A percentile compares a stretch with the other conserved stretches of the same genome.
phyloP scores from a whole-genome alignment of 2,888 invertebrate species.

The Brachyopa scutellaris region DNA sequence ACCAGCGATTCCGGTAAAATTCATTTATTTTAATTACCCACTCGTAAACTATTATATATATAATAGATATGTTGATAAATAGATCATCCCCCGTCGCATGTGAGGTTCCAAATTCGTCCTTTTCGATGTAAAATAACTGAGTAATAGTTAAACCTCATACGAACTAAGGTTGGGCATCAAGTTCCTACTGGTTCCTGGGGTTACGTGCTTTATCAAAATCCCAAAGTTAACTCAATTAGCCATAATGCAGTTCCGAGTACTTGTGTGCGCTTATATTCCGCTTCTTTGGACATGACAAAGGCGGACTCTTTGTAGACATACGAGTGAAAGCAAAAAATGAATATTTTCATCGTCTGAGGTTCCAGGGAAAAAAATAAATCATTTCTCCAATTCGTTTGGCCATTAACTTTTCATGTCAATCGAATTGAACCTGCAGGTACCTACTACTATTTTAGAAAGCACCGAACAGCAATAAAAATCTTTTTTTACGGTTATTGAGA shows the following conservation, averaged over 20 bases:
- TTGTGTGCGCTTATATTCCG: background rate
- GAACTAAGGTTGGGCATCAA: too few relatives aligned
- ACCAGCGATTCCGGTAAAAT: too few relatives aligned
- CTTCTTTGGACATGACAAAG: background rate
- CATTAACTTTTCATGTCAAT: background rate
- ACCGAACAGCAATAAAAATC: slow-evolving; percentile 2
- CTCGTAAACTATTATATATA: too few relatives aligned
- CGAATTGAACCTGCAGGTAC: background rate
- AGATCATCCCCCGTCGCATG: too few relatives aligned
- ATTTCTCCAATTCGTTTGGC: background rate
- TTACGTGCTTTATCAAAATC: too few relatives aligned
- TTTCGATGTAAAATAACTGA: too few relatives aligned
- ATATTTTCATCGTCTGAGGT: background rate
- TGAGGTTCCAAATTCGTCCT: too few relatives aligned
- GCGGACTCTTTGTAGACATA: background rate
- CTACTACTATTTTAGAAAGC: background rate
- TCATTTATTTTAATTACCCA: too few relatives aligned
- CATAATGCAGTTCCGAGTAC: background rate
- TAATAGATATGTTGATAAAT: too few relatives aligned
- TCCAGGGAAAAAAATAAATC: background rate
- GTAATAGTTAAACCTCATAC: too few relatives aligned
- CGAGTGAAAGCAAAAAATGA: background rate
- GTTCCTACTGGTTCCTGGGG: too few relatives aligned
- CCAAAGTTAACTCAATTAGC: slow-evolving; percentile 12
- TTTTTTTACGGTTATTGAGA: slow-evolving; percentile 17